These are phyloP conservation scores for Apeltes quadracus DNA, from an alignment of 2,113 vertebrate species.

Conservation along the genomic window DNA sequence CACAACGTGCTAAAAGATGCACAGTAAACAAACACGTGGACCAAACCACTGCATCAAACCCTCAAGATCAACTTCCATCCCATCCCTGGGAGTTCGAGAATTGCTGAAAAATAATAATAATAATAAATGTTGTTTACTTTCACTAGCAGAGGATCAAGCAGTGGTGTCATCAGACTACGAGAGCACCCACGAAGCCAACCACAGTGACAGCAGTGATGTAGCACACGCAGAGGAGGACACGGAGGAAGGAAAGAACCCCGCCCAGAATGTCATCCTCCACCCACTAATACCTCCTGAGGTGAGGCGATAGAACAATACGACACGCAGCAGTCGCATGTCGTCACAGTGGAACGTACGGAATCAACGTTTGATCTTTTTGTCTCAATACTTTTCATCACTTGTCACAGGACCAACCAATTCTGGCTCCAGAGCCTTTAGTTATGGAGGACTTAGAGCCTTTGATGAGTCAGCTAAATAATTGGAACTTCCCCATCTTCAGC, in stretches of 20 bases:
- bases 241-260: conserved; percentile 76
- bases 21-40: not conserved
- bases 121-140: no score
- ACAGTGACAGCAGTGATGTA: conserved; percentile 94
- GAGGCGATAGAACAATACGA: not conserved
- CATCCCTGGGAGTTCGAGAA: conserved; percentile 16
- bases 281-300: conserved; percentile 80
- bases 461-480: conserved; percentile 93
- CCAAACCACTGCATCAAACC: not conserved
- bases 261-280: conserved; percentile 81
- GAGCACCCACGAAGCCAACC: conserved; percentile 89
- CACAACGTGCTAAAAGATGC: not conserved
- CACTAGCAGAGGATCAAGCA: conserved; percentile 83
- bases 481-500: conserved; percentile 98
- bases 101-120: not conserved
- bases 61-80: conserved; percentile 8
- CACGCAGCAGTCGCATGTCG: not conserved
- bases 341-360: not conserved
- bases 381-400: conserved; percentile 24
- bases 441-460: conserved; percentile 92
- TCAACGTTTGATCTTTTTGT: not conserved
- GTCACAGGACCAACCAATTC: conserved; percentile 87
- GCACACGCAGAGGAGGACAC: conserved; percentile 88
- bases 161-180: conserved; percentile 92
- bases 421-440: conserved; percentile 93